A percentile compares a stretch with the other conserved stretches of the same genome.
phyloP scores from a whole-genome alignment of 64 coral and sea anemone species.

The Dendrophyllia cribrosa region DNA sequence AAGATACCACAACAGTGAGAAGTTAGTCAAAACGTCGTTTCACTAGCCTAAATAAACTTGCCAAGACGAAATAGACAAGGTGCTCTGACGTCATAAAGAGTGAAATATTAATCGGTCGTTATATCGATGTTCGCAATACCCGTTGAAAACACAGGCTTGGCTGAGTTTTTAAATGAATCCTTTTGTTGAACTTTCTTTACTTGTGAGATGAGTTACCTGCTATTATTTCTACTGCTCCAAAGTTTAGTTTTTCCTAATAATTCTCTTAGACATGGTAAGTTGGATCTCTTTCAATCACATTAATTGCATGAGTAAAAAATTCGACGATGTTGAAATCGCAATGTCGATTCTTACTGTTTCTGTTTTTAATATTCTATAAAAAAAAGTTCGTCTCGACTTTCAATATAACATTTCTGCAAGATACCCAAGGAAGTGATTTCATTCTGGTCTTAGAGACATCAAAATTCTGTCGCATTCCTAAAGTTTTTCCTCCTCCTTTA shows the following conservation, averaged over 20 bases:
- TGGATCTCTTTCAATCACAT: not conserved
- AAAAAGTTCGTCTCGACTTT: no score
- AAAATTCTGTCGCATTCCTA: no score
- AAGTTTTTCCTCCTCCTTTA: not conserved
- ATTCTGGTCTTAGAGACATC: no score
- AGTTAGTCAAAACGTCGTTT: not conserved
- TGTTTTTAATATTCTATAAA: no score
- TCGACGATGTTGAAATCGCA: no score
- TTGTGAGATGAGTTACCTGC: slow-evolving; percentile 35
- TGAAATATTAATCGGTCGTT: slow-evolving; percentile 43
- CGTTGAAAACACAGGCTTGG: not conserved
- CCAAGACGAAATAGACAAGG: slow-evolving; percentile 1
- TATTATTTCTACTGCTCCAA: slow-evolving; percentile 23
- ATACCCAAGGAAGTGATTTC: not conserved
- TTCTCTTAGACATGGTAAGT: slow-evolving; percentile 23
- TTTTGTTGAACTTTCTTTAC: not conserved
- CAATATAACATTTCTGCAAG: not conserved
- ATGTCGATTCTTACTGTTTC: no score
- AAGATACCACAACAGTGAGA: not conserved
- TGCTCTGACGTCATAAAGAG: slow-evolving; percentile 21
- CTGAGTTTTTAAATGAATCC: slow-evolving; percentile 8
- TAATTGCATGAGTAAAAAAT: not conserved
- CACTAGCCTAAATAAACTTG: not conserved
- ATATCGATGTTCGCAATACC: not conserved
- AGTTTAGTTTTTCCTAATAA: not conserved